Evolutionary conservation across 2,113 vertebrate genomes (phyloP).

Genomic region (Dasyurus viverrinus): DNA sequence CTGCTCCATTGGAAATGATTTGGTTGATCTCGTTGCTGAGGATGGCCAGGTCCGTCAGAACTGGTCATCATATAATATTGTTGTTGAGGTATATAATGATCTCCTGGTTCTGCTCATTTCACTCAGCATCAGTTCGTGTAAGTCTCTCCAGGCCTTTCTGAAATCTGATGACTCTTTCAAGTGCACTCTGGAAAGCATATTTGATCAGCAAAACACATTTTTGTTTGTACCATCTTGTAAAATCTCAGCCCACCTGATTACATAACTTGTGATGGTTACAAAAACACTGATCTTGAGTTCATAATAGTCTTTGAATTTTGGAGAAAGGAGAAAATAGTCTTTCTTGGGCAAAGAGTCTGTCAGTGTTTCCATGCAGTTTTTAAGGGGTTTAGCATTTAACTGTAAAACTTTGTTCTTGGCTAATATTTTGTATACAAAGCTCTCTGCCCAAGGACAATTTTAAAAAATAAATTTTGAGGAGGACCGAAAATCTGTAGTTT

Average conservation of each 20-base stretch:
- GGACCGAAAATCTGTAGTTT: not conserved
- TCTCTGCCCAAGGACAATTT: constrained; percentile 67
- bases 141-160: too few relatives aligned
- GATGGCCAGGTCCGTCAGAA: too few relatives aligned
- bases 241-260: constrained; percentile 46
- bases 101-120: too few relatives aligned
- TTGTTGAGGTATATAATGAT: too few relatives aligned
- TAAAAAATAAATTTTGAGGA: constrained; percentile 34
- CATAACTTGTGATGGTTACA: constrained; percentile 69
- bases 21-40: too few relatives aligned
- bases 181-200: constrained; percentile 27
- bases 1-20: too few relatives aligned
- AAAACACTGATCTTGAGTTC: constrained; percentile 52
- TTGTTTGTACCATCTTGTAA: constrained; percentile 74
- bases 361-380: constrained; percentile 81
- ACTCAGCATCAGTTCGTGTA: too few relatives aligned
- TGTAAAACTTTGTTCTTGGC: constrained; percentile 84
- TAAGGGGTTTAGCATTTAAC: constrained; percentile 76
- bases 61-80: too few relatives aligned
- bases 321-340: constrained; percentile 68
- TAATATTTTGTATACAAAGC: constrained; percentile 78
- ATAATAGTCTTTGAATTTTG: constrained; percentile 66
- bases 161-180: constrained; percentile 51
- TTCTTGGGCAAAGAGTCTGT: constrained; percentile 75
- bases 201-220: constrained; percentile 55